Conservation (phyloP, 2,113 vertebrate species). For the Phalacrocorax aristotelis region DNA sequence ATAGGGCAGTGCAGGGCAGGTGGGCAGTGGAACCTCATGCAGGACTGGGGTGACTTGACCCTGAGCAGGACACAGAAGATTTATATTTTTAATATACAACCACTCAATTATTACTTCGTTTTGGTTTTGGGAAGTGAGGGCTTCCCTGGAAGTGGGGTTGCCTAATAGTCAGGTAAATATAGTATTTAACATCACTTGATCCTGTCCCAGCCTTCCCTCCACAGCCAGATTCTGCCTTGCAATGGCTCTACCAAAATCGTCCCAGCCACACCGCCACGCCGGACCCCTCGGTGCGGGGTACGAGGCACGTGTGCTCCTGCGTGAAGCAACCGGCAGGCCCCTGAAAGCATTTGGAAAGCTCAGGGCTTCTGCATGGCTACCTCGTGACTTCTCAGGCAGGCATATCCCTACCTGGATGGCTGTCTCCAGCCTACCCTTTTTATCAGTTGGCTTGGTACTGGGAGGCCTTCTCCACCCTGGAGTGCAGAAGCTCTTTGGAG, state of each 20-base stretch:
- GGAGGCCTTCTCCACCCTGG: not conserved
- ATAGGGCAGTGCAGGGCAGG: not conserved
- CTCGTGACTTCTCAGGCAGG: not conserved
- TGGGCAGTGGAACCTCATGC: not conserved
- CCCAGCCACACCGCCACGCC: accelerated
- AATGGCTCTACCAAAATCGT: not conserved
- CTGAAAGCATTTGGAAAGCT: accelerated
- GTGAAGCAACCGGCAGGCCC: not conserved
- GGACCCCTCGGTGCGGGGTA: not conserved
- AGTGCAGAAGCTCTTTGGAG: not conserved
- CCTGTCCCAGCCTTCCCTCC: not conserved
- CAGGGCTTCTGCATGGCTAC: not conserved
- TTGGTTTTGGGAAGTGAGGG: not conserved
- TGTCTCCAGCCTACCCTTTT: not conserved
- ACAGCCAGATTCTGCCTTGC: not conserved
- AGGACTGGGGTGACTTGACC: not conserved
- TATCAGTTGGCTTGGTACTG: not conserved
- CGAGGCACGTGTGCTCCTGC: accelerated
- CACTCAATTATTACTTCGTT: not conserved
- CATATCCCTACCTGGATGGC: not conserved
- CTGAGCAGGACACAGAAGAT: not conserved
- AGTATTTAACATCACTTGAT: not conserved
- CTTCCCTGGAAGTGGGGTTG: not conserved
- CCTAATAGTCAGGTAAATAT: too few species aligned
- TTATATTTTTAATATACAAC: not conserved